phyloP scores from a whole-genome alignment of 2,113 vertebrate species.

The Notothenia coriiceps region DNA sequence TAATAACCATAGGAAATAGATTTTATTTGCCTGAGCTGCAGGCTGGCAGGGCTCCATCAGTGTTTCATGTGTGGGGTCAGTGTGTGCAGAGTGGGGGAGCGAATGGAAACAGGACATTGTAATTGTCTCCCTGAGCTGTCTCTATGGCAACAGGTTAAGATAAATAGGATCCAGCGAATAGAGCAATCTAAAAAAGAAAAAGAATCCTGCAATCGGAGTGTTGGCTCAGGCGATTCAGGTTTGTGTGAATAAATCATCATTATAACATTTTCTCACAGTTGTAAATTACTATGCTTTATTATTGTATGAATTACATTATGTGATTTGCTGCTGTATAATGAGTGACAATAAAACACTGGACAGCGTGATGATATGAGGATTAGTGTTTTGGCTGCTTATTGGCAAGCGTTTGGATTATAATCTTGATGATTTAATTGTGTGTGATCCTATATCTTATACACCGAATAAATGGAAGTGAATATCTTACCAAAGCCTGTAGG shows the following conservation, averaged over 20 bases:
- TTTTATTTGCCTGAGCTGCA: background rate
- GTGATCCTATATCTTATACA: constrained; percentile 12
- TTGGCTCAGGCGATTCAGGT: background rate
- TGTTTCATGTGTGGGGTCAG: background rate
- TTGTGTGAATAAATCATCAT: constrained; percentile 4
- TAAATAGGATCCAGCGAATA: background rate
- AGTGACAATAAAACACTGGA: background rate
- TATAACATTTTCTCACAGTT: background rate
- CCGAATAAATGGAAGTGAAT: background rate
- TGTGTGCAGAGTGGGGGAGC: constrained; percentile 29
- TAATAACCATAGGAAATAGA: constrained; percentile 68
- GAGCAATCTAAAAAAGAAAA: background rate
- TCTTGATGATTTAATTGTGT: background rate
- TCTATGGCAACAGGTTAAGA: constrained; percentile 49
- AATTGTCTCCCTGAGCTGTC: constrained; percentile 26
- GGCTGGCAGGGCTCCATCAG: constrained; percentile 28
- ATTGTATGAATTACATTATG: background rate
- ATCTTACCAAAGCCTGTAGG: constrained; percentile 79
- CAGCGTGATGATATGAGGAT: background rate
- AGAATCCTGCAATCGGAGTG: background rate
- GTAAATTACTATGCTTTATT: background rate
- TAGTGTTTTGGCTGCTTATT: background rate
- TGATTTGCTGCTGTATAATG: background rate
- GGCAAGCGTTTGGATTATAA: background rate
- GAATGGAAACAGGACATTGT: constrained; percentile 7